Percentiles rank a stretch among this genome's conserved stretches.
Evolutionary conservation across 2,888 invertebrate genomes (phyloP).

Genomic region (Crepidodera aurea): DNA sequence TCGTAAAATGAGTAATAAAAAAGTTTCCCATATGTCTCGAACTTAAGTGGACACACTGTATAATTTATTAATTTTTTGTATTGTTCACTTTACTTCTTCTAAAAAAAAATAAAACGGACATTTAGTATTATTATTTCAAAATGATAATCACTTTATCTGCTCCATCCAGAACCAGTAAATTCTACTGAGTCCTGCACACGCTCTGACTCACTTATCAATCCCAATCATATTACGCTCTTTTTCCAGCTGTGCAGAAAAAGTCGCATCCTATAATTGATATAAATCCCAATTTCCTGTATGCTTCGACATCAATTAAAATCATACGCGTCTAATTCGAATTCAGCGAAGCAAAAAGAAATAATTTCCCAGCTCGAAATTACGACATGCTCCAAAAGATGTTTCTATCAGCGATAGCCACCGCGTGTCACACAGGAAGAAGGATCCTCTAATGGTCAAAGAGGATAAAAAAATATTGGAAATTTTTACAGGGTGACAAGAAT

Average conservation of each 20-base stretch:
- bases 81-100: too few relatives aligned
- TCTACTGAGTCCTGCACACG: neutral
- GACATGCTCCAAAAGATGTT: conserved; percentile 32
- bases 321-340: conserved; percentile 20
- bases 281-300: conserved; percentile 29
- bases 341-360: conserved; percentile 28
- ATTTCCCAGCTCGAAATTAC: conserved; percentile 35
- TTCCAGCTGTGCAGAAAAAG: conserved; percentile 9
- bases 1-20: too few relatives aligned
- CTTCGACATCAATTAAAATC: conserved; percentile 29
- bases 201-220: conserved; percentile 3
- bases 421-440: conserved; percentile 43
- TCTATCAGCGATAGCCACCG: conserved; percentile 37
- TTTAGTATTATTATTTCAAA: too few relatives aligned
- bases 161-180: neutral
- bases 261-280: conserved; percentile 19
- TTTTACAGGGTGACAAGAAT: neutral
- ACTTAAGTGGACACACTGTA: too few relatives aligned
- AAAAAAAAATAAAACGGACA: too few relatives aligned
- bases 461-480: too few relatives aligned
- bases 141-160: neutral
- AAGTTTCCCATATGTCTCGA: too few relatives aligned
- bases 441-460: conserved; percentile 10
- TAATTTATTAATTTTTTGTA: too few relatives aligned
- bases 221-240: neutral